Percentiles rank a stretch among this genome's conserved stretches.
Conservation (phyloP, 2,113 vertebrate species). For the Aix galericulata region DNA sequence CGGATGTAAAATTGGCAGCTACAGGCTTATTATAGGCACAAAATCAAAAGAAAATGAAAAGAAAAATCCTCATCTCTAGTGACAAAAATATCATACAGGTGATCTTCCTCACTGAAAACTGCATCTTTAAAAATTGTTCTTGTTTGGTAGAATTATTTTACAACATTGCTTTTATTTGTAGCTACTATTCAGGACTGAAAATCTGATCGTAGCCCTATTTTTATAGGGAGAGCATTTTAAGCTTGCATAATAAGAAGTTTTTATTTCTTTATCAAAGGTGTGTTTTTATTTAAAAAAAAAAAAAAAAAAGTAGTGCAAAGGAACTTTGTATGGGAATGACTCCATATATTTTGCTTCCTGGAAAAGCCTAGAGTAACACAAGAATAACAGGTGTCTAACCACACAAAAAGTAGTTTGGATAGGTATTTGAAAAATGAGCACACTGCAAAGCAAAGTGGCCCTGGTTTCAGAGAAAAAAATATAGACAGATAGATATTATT, state of each 20-base stretch:
- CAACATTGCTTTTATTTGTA: neutral
- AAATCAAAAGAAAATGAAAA: neutral
- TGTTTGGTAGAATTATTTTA: neutral
- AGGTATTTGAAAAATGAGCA: neutral
- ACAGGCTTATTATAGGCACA: neutral
- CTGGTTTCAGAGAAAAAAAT: neutral
- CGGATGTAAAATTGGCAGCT: neutral
- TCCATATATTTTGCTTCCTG: neutral
- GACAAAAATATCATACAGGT: neutral
- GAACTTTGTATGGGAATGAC: fast-evolving
- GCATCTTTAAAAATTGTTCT: neutral
- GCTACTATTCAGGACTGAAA: neutral
- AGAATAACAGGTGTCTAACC: neutral
- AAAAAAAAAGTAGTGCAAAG: neutral
- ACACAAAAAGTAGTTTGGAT: neutral
- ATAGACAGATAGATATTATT: too few relatives aligned
- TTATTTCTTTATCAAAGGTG: neutral
- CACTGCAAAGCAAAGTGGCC: neutral
- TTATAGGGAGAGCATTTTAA: neutral
- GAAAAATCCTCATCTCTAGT: fast-evolving
- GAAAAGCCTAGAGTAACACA: neutral
- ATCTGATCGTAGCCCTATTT: neutral
- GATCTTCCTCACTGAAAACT: neutral
- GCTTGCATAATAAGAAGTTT: neutral
- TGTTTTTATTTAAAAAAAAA: neutral